Percentiles rank a stretch among this genome's conserved stretches.
phyloP scores from a whole-genome alignment of 2,797 vertebrate genomes.

The Pangasius macronema region DNA sequence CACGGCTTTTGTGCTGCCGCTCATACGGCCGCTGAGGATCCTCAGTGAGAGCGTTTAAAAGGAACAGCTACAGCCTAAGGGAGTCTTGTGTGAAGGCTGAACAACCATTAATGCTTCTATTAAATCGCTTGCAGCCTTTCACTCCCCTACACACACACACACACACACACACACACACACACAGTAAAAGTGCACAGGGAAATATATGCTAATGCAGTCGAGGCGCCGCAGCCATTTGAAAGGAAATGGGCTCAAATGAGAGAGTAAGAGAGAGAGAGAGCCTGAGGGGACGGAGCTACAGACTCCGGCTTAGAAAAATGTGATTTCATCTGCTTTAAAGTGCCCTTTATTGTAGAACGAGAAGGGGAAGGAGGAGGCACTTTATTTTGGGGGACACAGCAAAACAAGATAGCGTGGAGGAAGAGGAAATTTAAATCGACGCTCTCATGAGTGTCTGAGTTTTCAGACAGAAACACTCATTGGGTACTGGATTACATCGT shows the following conservation, averaged over 20 bases:
- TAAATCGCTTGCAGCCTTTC: slow-evolving; percentile 33
- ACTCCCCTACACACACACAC: slow-evolving; percentile 38
- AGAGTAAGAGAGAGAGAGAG: slow-evolving; percentile 52
- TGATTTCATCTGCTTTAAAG: slow-evolving; percentile 68
- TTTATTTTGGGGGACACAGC: slow-evolving; percentile 55
- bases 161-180: slow-evolving; percentile 56
- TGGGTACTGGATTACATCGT: not conserved
- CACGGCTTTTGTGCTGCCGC: not conserved
- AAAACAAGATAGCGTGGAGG: slow-evolving; percentile 49
- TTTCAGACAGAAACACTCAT: not conserved
- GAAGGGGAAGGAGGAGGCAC: slow-evolving; percentile 41
- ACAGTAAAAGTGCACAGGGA: slow-evolving; percentile 61
- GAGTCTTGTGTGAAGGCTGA: slow-evolving; percentile 39
- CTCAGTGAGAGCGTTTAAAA: slow-evolving; percentile 34
- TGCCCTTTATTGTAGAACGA: slow-evolving; percentile 57
- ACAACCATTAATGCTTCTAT: slow-evolving; percentile 52
- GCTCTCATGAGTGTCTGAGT: not conserved
- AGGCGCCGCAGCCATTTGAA: slow-evolving; percentile 72
- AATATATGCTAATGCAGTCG: slow-evolving; percentile 76
- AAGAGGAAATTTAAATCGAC: not conserved
- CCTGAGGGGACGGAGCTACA: slow-evolving; percentile 68
- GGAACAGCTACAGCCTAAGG: slow-evolving; percentile 43
- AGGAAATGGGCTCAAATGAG: slow-evolving; percentile 78
- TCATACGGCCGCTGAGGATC: not conserved
- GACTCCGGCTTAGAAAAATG: slow-evolving; percentile 75